Conservation (phyloP, 2,113 vertebrate genomes). For the Lichenostomus cassidix region DNA sequence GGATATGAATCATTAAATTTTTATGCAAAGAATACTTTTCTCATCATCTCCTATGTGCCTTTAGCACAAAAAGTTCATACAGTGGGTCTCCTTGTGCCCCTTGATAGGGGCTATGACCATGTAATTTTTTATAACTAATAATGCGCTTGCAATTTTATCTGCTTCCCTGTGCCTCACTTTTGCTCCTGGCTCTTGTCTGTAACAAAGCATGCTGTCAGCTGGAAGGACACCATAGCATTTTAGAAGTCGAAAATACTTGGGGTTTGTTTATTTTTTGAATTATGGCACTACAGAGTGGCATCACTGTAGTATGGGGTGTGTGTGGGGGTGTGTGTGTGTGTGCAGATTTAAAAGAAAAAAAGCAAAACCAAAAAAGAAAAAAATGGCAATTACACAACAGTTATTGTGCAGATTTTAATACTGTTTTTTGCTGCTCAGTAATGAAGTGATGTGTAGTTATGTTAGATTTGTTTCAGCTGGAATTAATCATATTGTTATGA, state of each 20-base stretch:
- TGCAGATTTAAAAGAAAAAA: neutral
- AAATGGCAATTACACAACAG: neutral
- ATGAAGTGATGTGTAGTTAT: neutral
- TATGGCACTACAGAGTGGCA: neutral
- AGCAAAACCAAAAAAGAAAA: neutral
- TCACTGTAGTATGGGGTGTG: neutral
- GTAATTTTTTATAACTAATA: neutral
- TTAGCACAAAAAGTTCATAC: neutral
- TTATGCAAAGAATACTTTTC: neutral
- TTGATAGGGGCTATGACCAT: neutral
- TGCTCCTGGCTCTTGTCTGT: neutral
- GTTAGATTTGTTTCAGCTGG: neutral
- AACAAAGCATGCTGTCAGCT: neutral
- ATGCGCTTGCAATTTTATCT: neutral
- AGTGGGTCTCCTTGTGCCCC: neutral
- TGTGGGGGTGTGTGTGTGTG: too few relatives aligned
- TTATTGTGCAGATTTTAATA: neutral
- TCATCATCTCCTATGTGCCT: neutral
- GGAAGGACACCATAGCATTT: neutral
- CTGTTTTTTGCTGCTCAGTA: neutral
- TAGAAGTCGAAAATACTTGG: neutral
- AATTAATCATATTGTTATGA: neutral
- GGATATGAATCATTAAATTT: neutral
- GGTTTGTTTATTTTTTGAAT: neutral
- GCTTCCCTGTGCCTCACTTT: neutral